A percentile compares a stretch with the other conserved stretches of the same genome.
Evolutionary conservation across 2,888 invertebrate species (phyloP).

Genomic region (Fragum fragum): DNA sequence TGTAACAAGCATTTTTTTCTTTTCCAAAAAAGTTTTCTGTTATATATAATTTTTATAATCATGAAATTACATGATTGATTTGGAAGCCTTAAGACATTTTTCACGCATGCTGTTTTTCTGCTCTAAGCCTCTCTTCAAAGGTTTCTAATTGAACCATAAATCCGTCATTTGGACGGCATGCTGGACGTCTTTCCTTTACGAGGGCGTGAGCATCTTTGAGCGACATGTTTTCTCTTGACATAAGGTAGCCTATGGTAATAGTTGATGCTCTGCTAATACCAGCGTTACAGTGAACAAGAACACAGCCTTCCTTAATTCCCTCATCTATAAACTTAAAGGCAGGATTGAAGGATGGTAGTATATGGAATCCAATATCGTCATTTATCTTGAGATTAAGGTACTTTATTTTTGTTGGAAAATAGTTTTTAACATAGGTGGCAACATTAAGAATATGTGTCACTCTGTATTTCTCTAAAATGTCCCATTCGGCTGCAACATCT

Average conservation of each 20-base stretch:
- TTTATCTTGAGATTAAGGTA: constrained; percentile 90
- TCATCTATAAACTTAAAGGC: constrained; percentile 91
- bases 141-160: constrained; percentile 91
- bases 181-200: constrained; percentile 91
- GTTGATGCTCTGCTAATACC: constrained; percentile 95
- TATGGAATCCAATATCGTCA: constrained; percentile 84
- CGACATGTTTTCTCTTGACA: constrained; percentile 88
- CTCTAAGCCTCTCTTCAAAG: constrained; percentile 74
- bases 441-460: constrained; percentile 93
- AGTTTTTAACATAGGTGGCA: constrained; percentile 87
- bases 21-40: no score
- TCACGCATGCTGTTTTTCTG: neutral
- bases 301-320: constrained; percentile 88
- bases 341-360: constrained; percentile 79
- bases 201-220: constrained; percentile 90
- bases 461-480: constrained; percentile 89
- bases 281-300: constrained; percentile 96
- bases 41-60: no score
- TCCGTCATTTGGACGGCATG: constrained; percentile 93
- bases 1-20: no score
- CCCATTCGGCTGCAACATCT: constrained; percentile 91
- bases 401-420: constrained; percentile 85
- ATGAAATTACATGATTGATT: no score
- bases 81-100: no score
- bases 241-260: constrained; percentile 93